Percentiles rank a stretch among this genome's conserved stretches.
phyloP scores from a whole-genome alignment of 1,140 invertebrate genomes.

The Ladona fulva region DNA sequence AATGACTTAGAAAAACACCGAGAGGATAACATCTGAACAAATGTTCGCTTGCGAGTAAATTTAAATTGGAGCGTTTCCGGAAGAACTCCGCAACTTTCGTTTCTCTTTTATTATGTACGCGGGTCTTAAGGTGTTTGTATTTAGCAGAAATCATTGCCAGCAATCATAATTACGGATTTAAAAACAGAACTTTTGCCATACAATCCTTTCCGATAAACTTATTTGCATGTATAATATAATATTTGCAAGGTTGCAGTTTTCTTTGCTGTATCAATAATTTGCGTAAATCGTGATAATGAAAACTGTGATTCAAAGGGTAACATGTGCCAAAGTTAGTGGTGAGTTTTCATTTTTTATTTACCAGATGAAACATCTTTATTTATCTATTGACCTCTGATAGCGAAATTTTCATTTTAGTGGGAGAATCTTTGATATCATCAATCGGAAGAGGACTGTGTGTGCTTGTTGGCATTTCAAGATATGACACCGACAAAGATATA shows the following conservation, averaged over 20 bases:
- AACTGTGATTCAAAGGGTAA: conserved; percentile 65
- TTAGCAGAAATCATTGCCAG: too few relatives aligned
- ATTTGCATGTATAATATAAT: too few relatives aligned
- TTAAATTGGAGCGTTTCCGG: too few relatives aligned
- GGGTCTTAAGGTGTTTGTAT: too few relatives aligned
- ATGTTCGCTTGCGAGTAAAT: too few relatives aligned
- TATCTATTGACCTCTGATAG: conserved; percentile 22
- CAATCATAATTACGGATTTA: too few relatives aligned
- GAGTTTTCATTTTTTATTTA: conserved; percentile 26
- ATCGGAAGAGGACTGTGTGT: conserved; percentile 81
- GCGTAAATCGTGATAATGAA: conserved; percentile 41
- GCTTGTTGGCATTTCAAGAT: conserved; percentile 70
- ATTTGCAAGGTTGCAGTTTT: neutral
- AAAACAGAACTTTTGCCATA: too few relatives aligned
- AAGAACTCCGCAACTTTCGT: too few relatives aligned
- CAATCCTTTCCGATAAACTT: too few relatives aligned
- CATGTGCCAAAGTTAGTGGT: conserved; percentile 62
- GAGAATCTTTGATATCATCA: conserved; percentile 64
- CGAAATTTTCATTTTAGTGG: conserved; percentile 67
- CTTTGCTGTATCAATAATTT: neutral
- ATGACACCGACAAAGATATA: conserved; percentile 68
- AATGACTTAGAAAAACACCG: too few relatives aligned
- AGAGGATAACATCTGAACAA: too few relatives aligned
- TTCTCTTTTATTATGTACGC: too few relatives aligned
- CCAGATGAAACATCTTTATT: neutral